Evolutionary conservation across 2,888 invertebrate species (phyloP), one percentile per base, ranked within the genome.

Genomic region (Clanis bilineata): DNA sequence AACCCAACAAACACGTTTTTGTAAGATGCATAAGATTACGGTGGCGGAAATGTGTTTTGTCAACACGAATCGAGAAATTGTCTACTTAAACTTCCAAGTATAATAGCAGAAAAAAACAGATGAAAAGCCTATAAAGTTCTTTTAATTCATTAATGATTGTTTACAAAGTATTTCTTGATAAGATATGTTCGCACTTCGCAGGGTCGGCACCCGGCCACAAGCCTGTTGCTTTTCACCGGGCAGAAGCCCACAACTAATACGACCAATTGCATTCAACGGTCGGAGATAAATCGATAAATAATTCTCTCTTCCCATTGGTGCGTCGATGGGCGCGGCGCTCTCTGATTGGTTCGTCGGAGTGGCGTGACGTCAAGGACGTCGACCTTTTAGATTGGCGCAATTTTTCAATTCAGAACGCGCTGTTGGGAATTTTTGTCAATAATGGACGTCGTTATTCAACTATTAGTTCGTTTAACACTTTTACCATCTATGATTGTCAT

Each of bases 321-420:
- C 71, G 60, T 64, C 64, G 57, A 68, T 74, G 78, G 83, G 83
- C 81, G 79, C 82, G 83, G 77, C 70, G 67, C 62, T 62, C 57
- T 66, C 65, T 28, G 32, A 85, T 87, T 89, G 85, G 87, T 60
- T 58, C 66, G 18, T 47, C 51, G 63, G 66, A 57, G 69, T 82
- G 77, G 80, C 73, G 68, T 80, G 82, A 80, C 80, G 80, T 77
- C 79, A 84, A 83, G 86, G 85, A 69, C 79, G 80, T 79, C 72
- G 85, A 85, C 84, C 88, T 83, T 56, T 69, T 80, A 70, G 76
- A 85, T 82, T 80, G 82, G 74, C 71, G 75, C 78, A 83, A 83
- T 86, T 86, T 87, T 85, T 85, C 83, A 83, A 86, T 85, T 83
- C 79, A 79, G 73, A 78, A 72, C 66, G 68, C 70, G 73, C 61